Evolutionary conservation across 2,888 invertebrate genomes (phyloP).

Genomic region (Cryptus viduatorius): DNA sequence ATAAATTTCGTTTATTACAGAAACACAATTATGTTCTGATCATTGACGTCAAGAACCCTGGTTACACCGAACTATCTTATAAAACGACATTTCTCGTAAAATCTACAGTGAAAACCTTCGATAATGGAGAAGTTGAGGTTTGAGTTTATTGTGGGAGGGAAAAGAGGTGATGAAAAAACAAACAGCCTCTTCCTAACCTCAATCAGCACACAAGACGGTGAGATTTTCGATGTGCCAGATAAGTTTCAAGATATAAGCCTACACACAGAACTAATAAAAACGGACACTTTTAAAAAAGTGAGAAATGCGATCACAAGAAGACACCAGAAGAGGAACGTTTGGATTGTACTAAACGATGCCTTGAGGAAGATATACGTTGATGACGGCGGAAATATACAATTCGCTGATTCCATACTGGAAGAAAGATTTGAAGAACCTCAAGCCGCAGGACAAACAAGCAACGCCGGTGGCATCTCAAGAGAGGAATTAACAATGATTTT

Average conservation of each 20-base stretch:
- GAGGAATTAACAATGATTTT: constrained; percentile 38
- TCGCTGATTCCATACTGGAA: constrained; percentile 36
- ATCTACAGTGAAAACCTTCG: constrained; percentile 5
- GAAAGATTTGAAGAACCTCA: constrained; percentile 47
- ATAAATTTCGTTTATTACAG: not conserved
- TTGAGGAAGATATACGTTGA: constrained; percentile 39
- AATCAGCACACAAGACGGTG: constrained; percentile 42
- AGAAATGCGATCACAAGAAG: constrained; percentile 48
- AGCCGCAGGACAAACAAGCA: constrained; percentile 28
- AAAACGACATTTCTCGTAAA: constrained; percentile 47
- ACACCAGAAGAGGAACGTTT: constrained; percentile 51
- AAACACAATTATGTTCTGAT: constrained; percentile 10
- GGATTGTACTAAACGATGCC: constrained; percentile 32
- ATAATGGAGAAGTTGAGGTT: constrained; percentile 47
- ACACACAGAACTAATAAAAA: constrained; percentile 43
- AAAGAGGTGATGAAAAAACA: constrained; percentile 49
- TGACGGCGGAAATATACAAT: constrained; percentile 48
- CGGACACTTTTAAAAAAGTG: constrained; percentile 48
- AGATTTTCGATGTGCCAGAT: constrained; percentile 29
- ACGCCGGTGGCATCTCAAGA: constrained; percentile 30
- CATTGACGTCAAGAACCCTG: too few species aligned
- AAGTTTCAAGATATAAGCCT: constrained; percentile 41
- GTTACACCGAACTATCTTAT: too few species aligned
- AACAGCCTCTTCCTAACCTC: constrained; percentile 54
- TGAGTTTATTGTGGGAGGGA: constrained; percentile 35